phyloP scores from a whole-genome alignment of 2,113 vertebrate genomes.

The Scopus umbretta region DNA sequence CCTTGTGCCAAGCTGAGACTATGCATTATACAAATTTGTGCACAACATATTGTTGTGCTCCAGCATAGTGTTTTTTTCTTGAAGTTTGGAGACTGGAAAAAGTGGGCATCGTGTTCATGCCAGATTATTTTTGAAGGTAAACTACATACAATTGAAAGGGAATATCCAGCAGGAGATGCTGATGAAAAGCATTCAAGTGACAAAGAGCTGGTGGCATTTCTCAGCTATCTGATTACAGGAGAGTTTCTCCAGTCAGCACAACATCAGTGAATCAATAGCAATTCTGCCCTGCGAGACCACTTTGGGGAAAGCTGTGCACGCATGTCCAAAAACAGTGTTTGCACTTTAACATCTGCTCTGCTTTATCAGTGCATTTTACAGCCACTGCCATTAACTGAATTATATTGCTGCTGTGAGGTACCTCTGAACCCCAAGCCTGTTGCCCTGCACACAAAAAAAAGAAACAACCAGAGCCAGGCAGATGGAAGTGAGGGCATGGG shows the following conservation, averaged over 20 bases:
- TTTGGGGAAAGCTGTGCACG: background rate
- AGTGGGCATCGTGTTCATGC: background rate
- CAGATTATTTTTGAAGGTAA: background rate
- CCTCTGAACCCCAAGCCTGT: background rate
- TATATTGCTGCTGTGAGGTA: background rate
- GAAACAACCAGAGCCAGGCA: background rate
- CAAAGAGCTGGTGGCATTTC: background rate
- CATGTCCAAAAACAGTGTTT: background rate
- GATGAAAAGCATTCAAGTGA: background rate
- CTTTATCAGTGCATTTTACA: constrained; percentile 17
- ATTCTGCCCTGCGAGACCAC: background rate
- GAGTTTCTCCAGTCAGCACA: background rate
- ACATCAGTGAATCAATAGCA: accelerated
- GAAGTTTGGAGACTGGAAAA: background rate
- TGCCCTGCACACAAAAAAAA: background rate
- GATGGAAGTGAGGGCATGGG: background rate
- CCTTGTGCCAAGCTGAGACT: background rate
- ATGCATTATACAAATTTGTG: background rate
- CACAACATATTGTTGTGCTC: background rate
- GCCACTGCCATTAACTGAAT: background rate
- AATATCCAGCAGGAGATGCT: background rate
- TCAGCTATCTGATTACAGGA: background rate
- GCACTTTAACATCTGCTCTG: background rate
- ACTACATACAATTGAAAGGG: background rate
- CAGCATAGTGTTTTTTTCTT: background rate